Evolutionary conservation across 1,140 invertebrate genomes (phyloP).

Genomic region (Brevipalpus yothersi): DNA sequence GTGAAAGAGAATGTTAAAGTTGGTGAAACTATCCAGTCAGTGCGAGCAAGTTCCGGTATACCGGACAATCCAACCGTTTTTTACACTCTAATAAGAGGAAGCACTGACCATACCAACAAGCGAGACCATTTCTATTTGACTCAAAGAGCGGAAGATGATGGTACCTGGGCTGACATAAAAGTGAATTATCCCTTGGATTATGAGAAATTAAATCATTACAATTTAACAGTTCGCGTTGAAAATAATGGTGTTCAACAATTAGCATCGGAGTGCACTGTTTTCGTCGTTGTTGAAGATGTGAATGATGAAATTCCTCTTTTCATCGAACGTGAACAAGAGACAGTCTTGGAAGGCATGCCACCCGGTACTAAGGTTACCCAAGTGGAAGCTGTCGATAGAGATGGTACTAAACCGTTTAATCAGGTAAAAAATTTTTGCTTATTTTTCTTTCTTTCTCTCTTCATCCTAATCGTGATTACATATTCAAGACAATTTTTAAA

Average conservation of each 20-base stretch:
- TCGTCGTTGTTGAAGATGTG: constrained; percentile 77
- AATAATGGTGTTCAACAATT: constrained; percentile 85
- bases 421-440: constrained; percentile 30
- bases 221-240: constrained; percentile 83
- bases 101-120: constrained; percentile 81
- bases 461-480: neutral
- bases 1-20: constrained; percentile 93
- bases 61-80: constrained; percentile 83
- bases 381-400: constrained; percentile 84
- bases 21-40: constrained; percentile 81
- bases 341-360: constrained; percentile 72
- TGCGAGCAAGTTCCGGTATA: constrained; percentile 76
- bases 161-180: constrained; percentile 55
- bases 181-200: constrained; percentile 86
- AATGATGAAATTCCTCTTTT: constrained; percentile 90
- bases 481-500: neutral
- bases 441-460: neutral
- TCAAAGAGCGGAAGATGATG: constrained; percentile 65
- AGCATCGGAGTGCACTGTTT: constrained; percentile 74
- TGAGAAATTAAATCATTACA: constrained; percentile 82
- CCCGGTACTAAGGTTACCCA: constrained; percentile 82
- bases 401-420: constrained; percentile 81
- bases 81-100: constrained; percentile 76
- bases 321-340: constrained; percentile 77
- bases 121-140: constrained; percentile 82